Base-by-base conservation (phyloP, 2,797 vertebrate species). In the Phataginus tricuspis region DNA sequence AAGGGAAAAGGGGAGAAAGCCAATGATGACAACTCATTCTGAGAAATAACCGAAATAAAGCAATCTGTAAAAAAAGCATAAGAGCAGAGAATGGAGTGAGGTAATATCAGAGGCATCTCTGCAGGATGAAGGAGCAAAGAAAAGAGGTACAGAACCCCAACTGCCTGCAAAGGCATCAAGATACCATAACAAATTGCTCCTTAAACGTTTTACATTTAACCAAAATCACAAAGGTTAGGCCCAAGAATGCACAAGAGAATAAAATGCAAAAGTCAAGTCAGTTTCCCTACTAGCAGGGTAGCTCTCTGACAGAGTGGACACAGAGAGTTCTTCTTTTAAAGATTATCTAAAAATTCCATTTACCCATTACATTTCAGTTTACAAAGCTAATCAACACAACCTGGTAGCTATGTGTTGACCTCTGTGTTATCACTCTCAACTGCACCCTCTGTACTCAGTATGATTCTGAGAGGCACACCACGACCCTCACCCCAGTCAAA, bases 261-360 rank as follows among this genome's bases (percentile, higher is more conserved):
- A 77, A 94, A 42, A 90, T 5, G 4, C 12, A 83, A 69, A 80
- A 59, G 59, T 66, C 59, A 85, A 45, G n/a, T 64, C 19, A 55
- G 74, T 49, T 82, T 75, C 39, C 78, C 82, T 85, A 64, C 55
- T 92, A 51, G 49, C 9, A 49, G 5, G 9, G 31, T 34, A 64
- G 27, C 25, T 49, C 79, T 34, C 34, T 84, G 19, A 86, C 18
- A 94, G 39, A 93, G 0, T 80, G 4, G 13, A 68, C 2, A 66
- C 27, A 82, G 34, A 77, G 39, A 75, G 64, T 80, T 66, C 45
- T 82, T 85, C 51, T 91, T 85, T 77, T 85, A 34, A 69, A 59
- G 19, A 29, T 42, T 75, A 93, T 37, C 51, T 68, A n/a, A 93
- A 97, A 64, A 77, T 45, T 66, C 34, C n/a, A 94, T n/a, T 74